Evolutionary conservation across 2,113 vertebrate genomes (phyloP), one percentile per base, ranked within the genome.

Genomic region (Grantiella picta): DNA sequence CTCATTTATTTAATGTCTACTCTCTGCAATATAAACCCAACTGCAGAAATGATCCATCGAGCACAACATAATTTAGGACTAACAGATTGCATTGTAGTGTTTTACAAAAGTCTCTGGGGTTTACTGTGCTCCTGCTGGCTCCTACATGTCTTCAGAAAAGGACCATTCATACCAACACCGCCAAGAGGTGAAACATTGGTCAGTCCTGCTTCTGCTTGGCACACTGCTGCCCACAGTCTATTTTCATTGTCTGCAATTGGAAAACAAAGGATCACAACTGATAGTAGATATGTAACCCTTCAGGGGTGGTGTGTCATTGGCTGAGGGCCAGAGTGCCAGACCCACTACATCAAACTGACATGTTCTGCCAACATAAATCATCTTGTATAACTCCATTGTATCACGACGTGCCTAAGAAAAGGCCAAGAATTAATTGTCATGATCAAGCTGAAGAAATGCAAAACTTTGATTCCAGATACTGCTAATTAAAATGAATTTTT

Each of bases 11-110:
- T 85, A 87, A 92, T 91, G 72, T 38, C 57, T 83, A 9, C 33
- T 57, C 49, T 96, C 66, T 85, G 49, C 60, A 54, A 71, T 87
- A 84, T 42, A 95, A 94, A 82, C 49, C 44, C 91, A 93, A 95
- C 94, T 89, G 93, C 63, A 88, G 35, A 93, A 75, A 94, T 38
- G 19, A 95, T 88, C 82, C 47, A 78, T 91, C 70, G 86, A 84
- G 76, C 75, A 94, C 90, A 87, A 42, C n/a, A 54, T 68, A 52
- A 95, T 96, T 91, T 70, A 83, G 88, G 42, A 90, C 57, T 31
- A 91, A 81, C 27, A 90, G 83, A 53, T 57, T 71, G 42, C 9
- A 52, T 15, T 27, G 45, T 29, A 70, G 19, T 86, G n/a, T 63
- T 94, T 91, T 64, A 82, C 53, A 60, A 33, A 83, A 44, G 17